Percentiles rank a stretch among this genome's conserved stretches.
These are phyloP conservation scores for Liolophura sinensis DNA, from an alignment of 1,140 invertebrate species.

Conservation along the genomic window DNA sequence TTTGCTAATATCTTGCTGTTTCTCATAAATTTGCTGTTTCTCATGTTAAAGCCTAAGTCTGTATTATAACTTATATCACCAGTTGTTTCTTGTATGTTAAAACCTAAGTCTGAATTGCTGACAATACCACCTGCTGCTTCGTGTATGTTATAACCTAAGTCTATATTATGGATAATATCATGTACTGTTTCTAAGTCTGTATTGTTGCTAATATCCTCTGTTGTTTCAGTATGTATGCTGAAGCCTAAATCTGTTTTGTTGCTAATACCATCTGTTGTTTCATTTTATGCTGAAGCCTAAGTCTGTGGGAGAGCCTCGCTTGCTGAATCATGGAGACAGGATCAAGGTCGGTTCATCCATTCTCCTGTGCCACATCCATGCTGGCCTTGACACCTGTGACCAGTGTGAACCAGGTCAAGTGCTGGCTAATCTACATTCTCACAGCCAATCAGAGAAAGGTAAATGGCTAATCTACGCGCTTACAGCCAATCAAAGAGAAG, in stretches of 20 bases:
- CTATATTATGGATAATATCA: too few relatives aligned
- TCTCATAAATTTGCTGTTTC: too few relatives aligned
- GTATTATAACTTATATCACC: too few relatives aligned
- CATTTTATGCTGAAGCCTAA: slow-evolving; percentile 61
- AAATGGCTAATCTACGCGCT: slow-evolving; percentile 4
- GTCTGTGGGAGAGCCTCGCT: slow-evolving; percentile 66
- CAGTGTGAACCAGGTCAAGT: slow-evolving; percentile 86
- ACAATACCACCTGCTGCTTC: too few relatives aligned
- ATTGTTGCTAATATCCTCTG: too few relatives aligned
- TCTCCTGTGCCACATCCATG: slow-evolving; percentile 84
- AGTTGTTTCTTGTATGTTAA: too few relatives aligned
- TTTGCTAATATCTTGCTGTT: too few relatives aligned
- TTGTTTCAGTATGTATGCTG: too few relatives aligned
- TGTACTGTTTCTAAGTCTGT: too few relatives aligned
- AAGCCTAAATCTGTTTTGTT: not conserved
- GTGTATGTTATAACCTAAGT: too few relatives aligned
- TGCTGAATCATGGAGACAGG: slow-evolving; percentile 74
- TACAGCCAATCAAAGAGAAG: slow-evolving; percentile 10
- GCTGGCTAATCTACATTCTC: slow-evolving; percentile 35
- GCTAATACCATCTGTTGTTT: not conserved
- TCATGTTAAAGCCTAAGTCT: too few relatives aligned
- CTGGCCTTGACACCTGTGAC: slow-evolving; percentile 81
- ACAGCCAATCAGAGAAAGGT: slow-evolving; percentile 10
- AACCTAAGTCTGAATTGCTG: too few relatives aligned
- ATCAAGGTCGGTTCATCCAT: slow-evolving; percentile 70